Evolutionary conservation across 2,113 vertebrate species (phyloP).

Genomic region (Seriola rivoliana): DNA sequence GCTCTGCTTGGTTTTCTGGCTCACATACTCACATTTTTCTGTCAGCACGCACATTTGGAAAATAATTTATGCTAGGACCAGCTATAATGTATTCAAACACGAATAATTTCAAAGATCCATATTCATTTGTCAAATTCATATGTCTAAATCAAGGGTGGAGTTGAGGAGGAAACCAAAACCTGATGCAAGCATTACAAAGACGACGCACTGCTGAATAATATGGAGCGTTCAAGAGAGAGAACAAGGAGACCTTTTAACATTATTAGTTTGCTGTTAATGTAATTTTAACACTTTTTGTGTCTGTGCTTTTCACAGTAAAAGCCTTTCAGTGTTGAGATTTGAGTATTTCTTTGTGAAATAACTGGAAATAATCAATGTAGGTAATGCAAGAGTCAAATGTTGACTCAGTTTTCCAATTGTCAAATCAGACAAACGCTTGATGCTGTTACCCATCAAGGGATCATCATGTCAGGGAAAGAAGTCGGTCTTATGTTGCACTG

Average conservation of each 20-base stretch:
- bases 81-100: not conserved
- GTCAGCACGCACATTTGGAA: too few species aligned
- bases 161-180: too few species aligned
- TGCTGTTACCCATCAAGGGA: not conserved
- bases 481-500: not conserved
- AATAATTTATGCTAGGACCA: too few species aligned
- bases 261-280: not conserved
- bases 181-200: not conserved
- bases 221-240: not conserved
- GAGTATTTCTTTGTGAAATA: constrained; percentile 1
- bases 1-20: not conserved
- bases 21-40: too few species aligned
- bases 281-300: not conserved
- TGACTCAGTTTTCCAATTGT: not conserved
- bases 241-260: not conserved
- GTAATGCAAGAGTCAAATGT: constrained; percentile 5
- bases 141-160: not conserved
- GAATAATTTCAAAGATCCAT: not conserved
- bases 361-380: constrained; percentile 8
- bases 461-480: not conserved
- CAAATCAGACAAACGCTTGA: not conserved
- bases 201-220: not conserved
- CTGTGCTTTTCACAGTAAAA: not conserved
- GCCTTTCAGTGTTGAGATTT: not conserved
- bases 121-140: not conserved